Conservation (phyloP, 1,140 invertebrate genomes). For the Musca domestica region DNA sequence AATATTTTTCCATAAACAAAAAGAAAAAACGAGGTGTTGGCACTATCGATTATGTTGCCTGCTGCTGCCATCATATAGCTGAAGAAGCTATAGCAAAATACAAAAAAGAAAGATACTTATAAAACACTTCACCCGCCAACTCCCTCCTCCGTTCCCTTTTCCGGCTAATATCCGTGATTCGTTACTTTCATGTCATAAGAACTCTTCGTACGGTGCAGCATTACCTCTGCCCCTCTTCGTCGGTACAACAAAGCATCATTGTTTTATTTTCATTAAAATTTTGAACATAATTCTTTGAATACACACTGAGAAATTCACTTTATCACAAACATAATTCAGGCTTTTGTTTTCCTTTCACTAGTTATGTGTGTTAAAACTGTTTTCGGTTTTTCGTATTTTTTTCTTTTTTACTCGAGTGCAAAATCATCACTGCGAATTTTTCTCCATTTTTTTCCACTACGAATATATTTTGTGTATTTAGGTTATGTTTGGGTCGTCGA, state of each 20-base stretch:
- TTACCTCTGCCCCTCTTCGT: no score
- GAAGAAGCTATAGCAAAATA: background rate
- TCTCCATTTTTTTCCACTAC: background rate
- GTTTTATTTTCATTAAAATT: no score
- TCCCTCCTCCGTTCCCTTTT: no score
- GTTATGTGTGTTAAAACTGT: no score
- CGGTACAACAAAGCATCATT: no score
- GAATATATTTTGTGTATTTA: constrained; percentile 26
- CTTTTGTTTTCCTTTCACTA: constrained; percentile 10
- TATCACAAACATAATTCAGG: background rate
- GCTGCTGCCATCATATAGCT: background rate
- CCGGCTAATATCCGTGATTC: no score
- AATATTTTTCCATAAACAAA: background rate
- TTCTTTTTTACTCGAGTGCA: background rate
- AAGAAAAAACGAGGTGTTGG: constrained; percentile 19
- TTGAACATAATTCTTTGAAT: background rate
- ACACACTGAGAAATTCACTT: constrained; percentile 1
- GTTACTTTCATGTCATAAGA: no score
- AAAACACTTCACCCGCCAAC: no score
- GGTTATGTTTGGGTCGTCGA: constrained; percentile 45
- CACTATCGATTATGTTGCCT: constrained; percentile 16
- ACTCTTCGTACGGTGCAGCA: no score
- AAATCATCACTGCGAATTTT: constrained; percentile 5
- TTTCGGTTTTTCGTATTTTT: background rate
- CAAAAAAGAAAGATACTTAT: no score